Evolutionary conservation across 2,888 invertebrate genomes (phyloP).

Genomic region (Metalampra italica): DNA sequence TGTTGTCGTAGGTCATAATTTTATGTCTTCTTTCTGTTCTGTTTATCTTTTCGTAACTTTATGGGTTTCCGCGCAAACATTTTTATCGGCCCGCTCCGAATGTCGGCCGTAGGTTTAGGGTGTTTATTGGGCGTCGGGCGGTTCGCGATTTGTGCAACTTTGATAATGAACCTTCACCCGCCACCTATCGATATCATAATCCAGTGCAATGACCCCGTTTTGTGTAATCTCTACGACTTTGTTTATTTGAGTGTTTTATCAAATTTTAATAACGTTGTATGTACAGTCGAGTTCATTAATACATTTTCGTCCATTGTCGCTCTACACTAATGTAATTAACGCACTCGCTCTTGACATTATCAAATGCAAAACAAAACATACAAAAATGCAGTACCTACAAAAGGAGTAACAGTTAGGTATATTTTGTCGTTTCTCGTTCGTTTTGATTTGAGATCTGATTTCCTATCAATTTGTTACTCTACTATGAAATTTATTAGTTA

Average conservation of each 20-base stretch:
- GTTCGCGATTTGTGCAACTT: conserved; percentile 5
- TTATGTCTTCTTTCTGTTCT: conserved; percentile 79
- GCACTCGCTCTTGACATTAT: too few relatives aligned
- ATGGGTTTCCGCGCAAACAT: conserved; percentile 63
- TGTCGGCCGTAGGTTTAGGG: neutral
- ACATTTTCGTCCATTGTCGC: too few relatives aligned
- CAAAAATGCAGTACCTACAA: too few relatives aligned
- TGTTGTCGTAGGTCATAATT: conserved; percentile 79
- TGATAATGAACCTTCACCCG: neutral
- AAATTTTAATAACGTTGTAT: conserved; percentile 3
- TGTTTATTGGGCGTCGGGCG: neutral
- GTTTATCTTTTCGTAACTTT: conserved; percentile 78
- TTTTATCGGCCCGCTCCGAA: conserved; percentile 19
- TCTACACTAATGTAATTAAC: too few relatives aligned
- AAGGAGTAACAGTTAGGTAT: too few relatives aligned
- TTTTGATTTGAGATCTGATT: too few relatives aligned
- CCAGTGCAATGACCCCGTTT: conserved; percentile 12
- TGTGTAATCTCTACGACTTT: conserved; percentile 3
- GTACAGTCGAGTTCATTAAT: too few relatives aligned
- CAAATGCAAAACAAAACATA: too few relatives aligned
- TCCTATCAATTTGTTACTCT: too few relatives aligned
- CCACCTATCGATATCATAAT: conserved; percentile 6
- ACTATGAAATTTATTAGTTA: too few relatives aligned
- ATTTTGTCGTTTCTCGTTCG: too few relatives aligned
- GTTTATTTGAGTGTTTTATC: conserved; percentile 17